phyloP scores from a whole-genome alignment of 2,113 vertebrate genomes.

The Rhagologus leucostigma region DNA sequence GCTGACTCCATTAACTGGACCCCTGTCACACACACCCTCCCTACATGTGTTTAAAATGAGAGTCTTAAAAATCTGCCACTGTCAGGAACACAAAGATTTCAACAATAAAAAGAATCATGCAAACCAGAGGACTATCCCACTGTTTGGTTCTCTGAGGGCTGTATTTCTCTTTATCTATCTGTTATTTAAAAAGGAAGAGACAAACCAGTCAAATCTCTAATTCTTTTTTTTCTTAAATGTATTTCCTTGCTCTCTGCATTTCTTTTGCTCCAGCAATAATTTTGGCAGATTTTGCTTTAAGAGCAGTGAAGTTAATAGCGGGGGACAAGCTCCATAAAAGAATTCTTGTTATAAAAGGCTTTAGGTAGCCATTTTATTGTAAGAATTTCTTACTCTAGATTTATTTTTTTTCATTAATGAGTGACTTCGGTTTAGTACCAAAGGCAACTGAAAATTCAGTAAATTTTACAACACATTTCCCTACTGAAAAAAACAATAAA shows the following conservation, averaged over 20 bases:
- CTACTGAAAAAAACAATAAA: slow-evolving; percentile 10
- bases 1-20: background rate
- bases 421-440: slow-evolving; percentile 40
- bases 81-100: background rate
- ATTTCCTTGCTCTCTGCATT: background rate
- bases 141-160: slow-evolving; percentile 17
- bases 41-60: background rate
- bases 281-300: slow-evolving; percentile 32
- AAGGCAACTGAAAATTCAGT: slow-evolving; percentile 62
- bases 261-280: slow-evolving; percentile 38
- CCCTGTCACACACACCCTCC: background rate
- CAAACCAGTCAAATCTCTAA: background rate
- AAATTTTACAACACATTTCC: slow-evolving; percentile 61
- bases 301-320: background rate
- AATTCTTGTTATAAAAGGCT: slow-evolving; percentile 60
- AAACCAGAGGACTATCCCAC: background rate
- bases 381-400: slow-evolving; percentile 47
- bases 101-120: background rate
- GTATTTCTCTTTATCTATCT: background rate
- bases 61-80: background rate
- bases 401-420: slow-evolving; percentile 11
- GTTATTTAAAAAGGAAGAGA: slow-evolving; percentile 6
- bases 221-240: background rate
- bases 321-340: slow-evolving; percentile 43
- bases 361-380: slow-evolving; percentile 45